Conservation (phyloP, 2,888 invertebrate species). For the Volucella inanis region DNA sequence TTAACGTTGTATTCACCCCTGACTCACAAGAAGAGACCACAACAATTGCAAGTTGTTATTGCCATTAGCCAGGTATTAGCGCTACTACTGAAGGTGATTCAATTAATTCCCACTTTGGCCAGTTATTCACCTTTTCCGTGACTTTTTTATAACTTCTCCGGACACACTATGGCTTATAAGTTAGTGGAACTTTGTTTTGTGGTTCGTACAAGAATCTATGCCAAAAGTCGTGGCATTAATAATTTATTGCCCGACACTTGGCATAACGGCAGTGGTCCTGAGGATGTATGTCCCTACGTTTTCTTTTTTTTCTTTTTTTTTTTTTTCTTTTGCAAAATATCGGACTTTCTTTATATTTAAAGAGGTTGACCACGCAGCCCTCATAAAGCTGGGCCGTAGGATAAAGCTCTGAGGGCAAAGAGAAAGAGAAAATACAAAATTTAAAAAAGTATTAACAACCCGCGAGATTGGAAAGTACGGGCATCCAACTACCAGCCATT, state of each 20-base stretch:
- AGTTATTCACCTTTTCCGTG: slow-evolving; percentile 35
- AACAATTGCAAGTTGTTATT: not conserved
- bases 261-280: not conserved
- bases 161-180: not conserved
- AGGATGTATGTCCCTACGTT: slow-evolving; percentile 3
- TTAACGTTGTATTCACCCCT: not conserved
- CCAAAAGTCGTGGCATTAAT: slow-evolving; percentile 45
- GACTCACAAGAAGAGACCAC: slow-evolving; percentile 4
- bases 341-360: slow-evolving; percentile 42
- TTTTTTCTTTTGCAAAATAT: slow-evolving; percentile 39
- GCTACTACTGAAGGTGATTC: slow-evolving; percentile 1
- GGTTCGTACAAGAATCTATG: not conserved
- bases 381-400: not conserved
- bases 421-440: not conserved
- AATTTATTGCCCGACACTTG: slow-evolving; percentile 31
- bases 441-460: no score
- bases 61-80: no score
- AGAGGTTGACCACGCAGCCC: slow-evolving; percentile 42
- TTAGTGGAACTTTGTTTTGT: slow-evolving; percentile 2
- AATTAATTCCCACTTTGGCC: slow-evolving; percentile 15
- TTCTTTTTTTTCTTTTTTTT: slow-evolving; percentile 50
- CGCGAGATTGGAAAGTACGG: not conserved
- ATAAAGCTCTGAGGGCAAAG: not conserved
- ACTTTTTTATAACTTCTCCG: not conserved
- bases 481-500: not conserved